Evolutionary conservation across 2,113 vertebrate genomes (phyloP).

Genomic region (Ceyx margarethae): DNA sequence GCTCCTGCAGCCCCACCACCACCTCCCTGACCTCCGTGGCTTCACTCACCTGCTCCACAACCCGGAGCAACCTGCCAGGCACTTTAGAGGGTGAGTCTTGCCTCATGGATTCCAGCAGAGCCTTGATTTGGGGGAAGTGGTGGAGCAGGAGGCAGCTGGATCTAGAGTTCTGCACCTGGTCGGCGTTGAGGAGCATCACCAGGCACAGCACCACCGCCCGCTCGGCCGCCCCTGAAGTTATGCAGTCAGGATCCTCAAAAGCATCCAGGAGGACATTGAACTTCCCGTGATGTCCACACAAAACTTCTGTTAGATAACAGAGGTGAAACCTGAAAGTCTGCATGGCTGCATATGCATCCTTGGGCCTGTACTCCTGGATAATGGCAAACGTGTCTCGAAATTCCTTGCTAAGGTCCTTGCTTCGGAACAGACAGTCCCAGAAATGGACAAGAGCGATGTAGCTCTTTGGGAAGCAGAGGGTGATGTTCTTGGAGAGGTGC

Average conservation of each 20-base stretch:
- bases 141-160: constrained; percentile 12
- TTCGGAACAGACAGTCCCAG: constrained; percentile 78
- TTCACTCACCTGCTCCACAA: constrained; percentile 32
- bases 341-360: constrained; percentile 47
- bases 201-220: constrained; percentile 75
- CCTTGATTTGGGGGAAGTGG: constrained; percentile 58
- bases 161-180: constrained; percentile 46
- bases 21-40: constrained; percentile 42
- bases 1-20: constrained; percentile 64
- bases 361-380: constrained; percentile 78
- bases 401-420: constrained; percentile 40
- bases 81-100: constrained; percentile 43
- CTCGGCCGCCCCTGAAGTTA: constrained; percentile 79
- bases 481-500: constrained; percentile 62
- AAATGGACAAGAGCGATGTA: constrained; percentile 77
- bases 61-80: constrained; percentile 65
- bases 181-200: constrained; percentile 78
- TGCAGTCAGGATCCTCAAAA: constrained; percentile 41
- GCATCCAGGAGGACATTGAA: constrained; percentile 79
- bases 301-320: constrained; percentile 70
- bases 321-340: constrained; percentile 71
- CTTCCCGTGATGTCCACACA: constrained; percentile 65
- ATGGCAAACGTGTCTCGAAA: constrained; percentile 65
- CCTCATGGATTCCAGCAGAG: constrained; percentile 2
- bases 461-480: constrained; percentile 78